Conservation (phyloP, 2,888 invertebrate genomes). For the Dastarcus helophoroides region DNA sequence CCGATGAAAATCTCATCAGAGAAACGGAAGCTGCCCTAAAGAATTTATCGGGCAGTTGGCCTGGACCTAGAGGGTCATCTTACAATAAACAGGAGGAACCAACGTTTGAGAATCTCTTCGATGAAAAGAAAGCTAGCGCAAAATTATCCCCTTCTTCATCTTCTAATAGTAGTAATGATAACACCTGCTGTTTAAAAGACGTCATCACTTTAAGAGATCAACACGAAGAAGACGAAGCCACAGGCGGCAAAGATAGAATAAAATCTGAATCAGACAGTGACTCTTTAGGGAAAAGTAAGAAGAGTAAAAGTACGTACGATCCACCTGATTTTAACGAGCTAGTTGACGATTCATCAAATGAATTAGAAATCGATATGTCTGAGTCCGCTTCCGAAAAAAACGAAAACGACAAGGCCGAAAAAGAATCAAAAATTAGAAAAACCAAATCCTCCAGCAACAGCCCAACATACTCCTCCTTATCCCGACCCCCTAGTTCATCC, state of each 20-base stretch:
- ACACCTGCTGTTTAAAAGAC: constrained; percentile 56
- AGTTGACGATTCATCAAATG: constrained; percentile 67
- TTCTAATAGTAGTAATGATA: constrained; percentile 46
- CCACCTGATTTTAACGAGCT: constrained; percentile 65
- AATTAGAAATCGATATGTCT: constrained; percentile 69
- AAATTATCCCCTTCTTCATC: constrained; percentile 55
- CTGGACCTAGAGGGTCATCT: constrained; percentile 51
- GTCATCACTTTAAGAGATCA: constrained; percentile 42
- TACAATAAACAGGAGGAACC: constrained; percentile 66
- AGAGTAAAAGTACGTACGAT: constrained; percentile 39
- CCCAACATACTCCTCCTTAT: constrained; percentile 14
- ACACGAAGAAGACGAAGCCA: constrained; percentile 28
- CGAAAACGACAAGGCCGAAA: constrained; percentile 28
- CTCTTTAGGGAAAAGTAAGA: constrained; percentile 25
- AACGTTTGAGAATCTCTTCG: constrained; percentile 74
- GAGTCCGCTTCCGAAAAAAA: constrained; percentile 56
- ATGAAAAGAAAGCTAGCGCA: constrained; percentile 60
- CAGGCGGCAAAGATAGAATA: constrained; percentile 27
- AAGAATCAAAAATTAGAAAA: constrained; percentile 1
- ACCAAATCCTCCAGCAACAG: neutral
- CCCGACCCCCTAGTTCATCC: constrained; percentile 28
- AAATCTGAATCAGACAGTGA: constrained; percentile 18
- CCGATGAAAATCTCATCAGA: constrained; percentile 72
- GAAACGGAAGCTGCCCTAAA: constrained; percentile 83
- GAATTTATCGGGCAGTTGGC: constrained; percentile 79